A percentile compares a stretch with the other conserved stretches of the same genome.
phyloP scores from a whole-genome alignment of 1,140 invertebrate genomes.

The Melitaea cinxia region DNA sequence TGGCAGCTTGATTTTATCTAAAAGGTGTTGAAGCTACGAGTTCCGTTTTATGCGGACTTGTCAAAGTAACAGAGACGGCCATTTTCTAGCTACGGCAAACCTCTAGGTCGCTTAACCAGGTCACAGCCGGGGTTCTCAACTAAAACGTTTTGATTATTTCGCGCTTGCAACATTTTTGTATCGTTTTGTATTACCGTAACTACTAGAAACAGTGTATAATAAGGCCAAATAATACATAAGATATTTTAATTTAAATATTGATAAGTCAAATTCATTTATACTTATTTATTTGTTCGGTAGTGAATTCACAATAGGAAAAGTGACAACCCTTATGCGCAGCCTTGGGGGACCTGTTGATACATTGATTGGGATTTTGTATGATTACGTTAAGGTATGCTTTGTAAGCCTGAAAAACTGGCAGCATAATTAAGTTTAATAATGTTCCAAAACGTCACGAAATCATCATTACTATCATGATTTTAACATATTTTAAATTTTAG shows the following conservation, averaged over 20 bases:
- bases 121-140: constrained; percentile 11
- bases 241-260: too few relatives aligned
- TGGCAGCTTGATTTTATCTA: constrained; percentile 18
- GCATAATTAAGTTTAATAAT: not conserved
- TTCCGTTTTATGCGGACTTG: constrained; percentile 18
- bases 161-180: not conserved
- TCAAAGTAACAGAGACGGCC: constrained; percentile 26
- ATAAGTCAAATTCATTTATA: too few relatives aligned
- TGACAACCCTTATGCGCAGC: constrained; percentile 10
- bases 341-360: constrained; percentile 31
- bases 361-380: constrained; percentile 28
- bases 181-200: not conserved
- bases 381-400: constrained; percentile 19
- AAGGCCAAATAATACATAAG: too few relatives aligned
- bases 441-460: too few relatives aligned
- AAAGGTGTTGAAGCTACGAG: constrained; percentile 22
- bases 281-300: too few relatives aligned
- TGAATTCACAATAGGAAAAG: too few relatives aligned
- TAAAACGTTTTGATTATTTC: not conserved
- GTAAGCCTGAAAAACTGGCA: not conserved
- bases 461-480: not conserved
- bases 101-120: constrained; percentile 27
- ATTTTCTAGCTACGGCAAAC: constrained; percentile 16
- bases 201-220: too few relatives aligned
- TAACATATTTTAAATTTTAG: not conserved